These are phyloP conservation scores for Cerceris rybyensis DNA, from an alignment of 2,888 invertebrate genomes.

Conservation along the genomic window DNA sequence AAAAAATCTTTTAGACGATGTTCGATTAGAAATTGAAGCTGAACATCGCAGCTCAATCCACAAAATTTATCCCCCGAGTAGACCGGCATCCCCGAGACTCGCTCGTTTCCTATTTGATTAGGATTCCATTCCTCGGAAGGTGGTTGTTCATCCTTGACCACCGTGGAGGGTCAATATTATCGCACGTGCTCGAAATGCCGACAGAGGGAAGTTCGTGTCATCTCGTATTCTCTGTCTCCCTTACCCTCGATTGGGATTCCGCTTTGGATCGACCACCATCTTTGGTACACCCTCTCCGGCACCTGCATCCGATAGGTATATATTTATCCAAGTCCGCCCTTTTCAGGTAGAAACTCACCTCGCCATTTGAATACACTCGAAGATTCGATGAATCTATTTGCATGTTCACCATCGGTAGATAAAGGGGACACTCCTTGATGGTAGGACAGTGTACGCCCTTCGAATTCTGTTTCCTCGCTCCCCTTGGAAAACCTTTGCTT, in stretches of 20 bases:
- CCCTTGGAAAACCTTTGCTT: neutral
- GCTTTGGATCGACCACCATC: slow-evolving; percentile 46
- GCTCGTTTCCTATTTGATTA: slow-evolving; percentile 67
- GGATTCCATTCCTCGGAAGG: slow-evolving; percentile 53
- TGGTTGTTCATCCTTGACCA: slow-evolving; percentile 47
- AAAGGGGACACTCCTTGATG: slow-evolving; percentile 30
- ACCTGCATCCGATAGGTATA: slow-evolving; percentile 61
- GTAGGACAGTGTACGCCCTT: slow-evolving; percentile 22
- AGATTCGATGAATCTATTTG: slow-evolving; percentile 63
- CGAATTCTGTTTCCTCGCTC: slow-evolving; percentile 11
- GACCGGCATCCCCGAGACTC: slow-evolving; percentile 47
- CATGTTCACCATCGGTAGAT: slow-evolving; percentile 49
- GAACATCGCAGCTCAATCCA: too few species aligned
- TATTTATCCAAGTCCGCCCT: slow-evolving; percentile 69
- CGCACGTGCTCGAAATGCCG: slow-evolving; percentile 72
- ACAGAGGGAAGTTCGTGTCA: slow-evolving; percentile 49
- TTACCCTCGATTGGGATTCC: slow-evolving; percentile 46
- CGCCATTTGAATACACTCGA: slow-evolving; percentile 61
- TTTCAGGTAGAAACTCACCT: slow-evolving; percentile 61
- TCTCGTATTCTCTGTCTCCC: slow-evolving; percentile 22
- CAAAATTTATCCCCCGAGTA: slow-evolving; percentile 1
- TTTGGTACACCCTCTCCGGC: slow-evolving; percentile 27
- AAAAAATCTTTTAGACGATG: too few species aligned
- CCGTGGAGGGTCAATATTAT: slow-evolving; percentile 69
- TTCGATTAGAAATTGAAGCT: too few species aligned